Evolutionary conservation across 2,797 vertebrate genomes (phyloP).

Genomic region (Geranospiza caerulescens): DNA sequence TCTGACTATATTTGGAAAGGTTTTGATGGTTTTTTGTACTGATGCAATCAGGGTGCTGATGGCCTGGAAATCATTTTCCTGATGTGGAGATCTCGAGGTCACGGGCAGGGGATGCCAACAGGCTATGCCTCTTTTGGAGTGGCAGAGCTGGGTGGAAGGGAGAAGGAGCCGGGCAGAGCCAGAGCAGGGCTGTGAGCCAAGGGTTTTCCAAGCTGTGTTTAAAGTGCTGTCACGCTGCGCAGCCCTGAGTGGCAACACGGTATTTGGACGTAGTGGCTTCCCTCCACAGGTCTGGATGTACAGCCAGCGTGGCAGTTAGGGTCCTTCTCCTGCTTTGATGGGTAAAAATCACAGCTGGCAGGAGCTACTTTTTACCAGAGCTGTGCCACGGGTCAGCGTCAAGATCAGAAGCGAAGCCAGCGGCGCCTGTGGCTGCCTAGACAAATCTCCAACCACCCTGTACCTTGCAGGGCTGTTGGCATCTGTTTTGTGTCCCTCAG

Average conservation of each 20-base stretch:
- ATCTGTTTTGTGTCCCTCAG: neutral
- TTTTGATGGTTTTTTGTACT: constrained; percentile 18
- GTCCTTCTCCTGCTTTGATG: neutral
- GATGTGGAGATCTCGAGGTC: neutral
- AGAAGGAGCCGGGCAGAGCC: neutral
- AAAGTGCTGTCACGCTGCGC: neutral
- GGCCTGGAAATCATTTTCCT: constrained; percentile 24
- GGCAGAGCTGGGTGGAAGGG: neutral
- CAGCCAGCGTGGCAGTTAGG: neutral
- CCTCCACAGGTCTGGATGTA: accelerated
- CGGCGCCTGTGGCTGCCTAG: neutral
- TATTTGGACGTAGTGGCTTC: neutral
- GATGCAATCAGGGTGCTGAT: constrained; percentile 33
- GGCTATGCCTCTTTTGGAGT: neutral
- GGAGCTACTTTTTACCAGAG: neutral
- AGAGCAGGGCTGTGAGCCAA: neutral
- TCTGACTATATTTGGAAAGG: constrained; percentile 67
- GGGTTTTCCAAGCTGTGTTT: neutral
- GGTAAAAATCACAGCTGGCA: neutral
- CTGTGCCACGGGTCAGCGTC: accelerated
- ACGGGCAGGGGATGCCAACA: neutral
- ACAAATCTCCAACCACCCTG: neutral
- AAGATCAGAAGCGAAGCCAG: neutral
- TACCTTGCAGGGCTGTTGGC: neutral
- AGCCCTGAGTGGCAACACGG: neutral